A percentile compares a stretch with the other conserved stretches of the same genome.
phyloP scores from a whole-genome alignment of 2,888 invertebrate genomes.

The Drosophila nr. medialis region DNA sequence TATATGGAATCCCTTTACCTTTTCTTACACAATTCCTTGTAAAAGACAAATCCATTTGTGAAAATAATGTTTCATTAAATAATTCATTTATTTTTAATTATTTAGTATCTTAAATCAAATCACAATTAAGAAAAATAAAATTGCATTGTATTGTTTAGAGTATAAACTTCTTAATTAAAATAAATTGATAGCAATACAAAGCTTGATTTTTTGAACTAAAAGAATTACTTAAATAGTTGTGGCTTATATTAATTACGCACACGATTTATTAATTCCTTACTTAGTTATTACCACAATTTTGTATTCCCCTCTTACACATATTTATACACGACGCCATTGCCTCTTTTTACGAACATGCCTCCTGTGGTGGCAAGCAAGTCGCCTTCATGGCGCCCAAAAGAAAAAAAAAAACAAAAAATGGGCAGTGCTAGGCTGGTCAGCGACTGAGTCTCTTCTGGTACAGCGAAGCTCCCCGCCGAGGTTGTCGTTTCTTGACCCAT shows the following conservation, averaged over 20 bases:
- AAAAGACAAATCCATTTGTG: background rate
- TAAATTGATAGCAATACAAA: background rate
- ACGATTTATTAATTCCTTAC: background rate
- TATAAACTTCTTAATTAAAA: background rate
- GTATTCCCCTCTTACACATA: background rate
- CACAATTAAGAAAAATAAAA: background rate
- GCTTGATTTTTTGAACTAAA: background rate
- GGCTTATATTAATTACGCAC: background rate
- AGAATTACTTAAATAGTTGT: background rate
- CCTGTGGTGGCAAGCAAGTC: slow-evolving; percentile 29
- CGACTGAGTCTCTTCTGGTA: slow-evolving; percentile 43
- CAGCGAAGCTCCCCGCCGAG: slow-evolving; percentile 1
- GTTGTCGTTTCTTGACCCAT: slow-evolving; percentile 59
- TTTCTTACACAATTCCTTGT: background rate
- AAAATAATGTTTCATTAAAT: background rate
- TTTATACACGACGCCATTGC: slow-evolving; percentile 23
- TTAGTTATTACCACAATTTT: background rate
- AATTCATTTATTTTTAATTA: background rate
- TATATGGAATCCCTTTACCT: background rate
- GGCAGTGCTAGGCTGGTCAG: slow-evolving; percentile 56
- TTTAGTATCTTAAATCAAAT: background rate
- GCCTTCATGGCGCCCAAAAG: slow-evolving; percentile 52
- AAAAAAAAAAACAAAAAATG: slow-evolving; percentile 53
- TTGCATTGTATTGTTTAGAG: too few relatives aligned
- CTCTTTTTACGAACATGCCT: slow-evolving; percentile 16